These are phyloP conservation scores for Platanista minor DNA, from an alignment of 2,113 vertebrate genomes.

Conservation along the genomic window DNA sequence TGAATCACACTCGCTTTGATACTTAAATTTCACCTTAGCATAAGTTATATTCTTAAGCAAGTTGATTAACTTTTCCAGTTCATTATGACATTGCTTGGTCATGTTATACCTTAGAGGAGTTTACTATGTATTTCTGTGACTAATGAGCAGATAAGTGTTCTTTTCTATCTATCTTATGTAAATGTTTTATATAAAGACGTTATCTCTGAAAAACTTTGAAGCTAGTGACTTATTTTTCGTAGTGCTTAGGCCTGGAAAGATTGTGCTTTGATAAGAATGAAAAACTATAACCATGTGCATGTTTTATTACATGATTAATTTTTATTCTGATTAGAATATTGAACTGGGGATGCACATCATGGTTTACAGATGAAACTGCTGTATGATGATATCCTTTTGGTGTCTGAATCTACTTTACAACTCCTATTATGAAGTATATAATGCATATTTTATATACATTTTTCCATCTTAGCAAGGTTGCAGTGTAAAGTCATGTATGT, in stretches of 20 bases:
- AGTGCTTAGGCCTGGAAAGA: background rate
- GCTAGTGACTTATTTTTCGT: background rate
- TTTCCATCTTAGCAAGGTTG: background rate
- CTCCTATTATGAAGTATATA: background rate
- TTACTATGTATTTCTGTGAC: slow-evolving; percentile 17
- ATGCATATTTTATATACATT: background rate
- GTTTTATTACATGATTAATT: background rate
- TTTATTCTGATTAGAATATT: slow-evolving; percentile 26
- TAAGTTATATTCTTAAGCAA: slow-evolving; percentile 5
- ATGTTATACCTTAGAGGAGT: background rate
- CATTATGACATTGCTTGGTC: background rate
- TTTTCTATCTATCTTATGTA: slow-evolving; percentile 16
- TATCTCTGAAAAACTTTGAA: slow-evolving; percentile 30
- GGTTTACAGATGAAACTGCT: background rate
- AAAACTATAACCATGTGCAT: background rate
- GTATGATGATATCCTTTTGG: background rate
- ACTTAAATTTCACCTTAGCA: background rate
- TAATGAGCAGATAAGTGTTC: background rate
- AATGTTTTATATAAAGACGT: slow-evolving; percentile 18
- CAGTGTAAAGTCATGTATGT: background rate
- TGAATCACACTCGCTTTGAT: background rate
- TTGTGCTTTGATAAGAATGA: background rate
- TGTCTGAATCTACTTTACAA: slow-evolving; percentile 10
- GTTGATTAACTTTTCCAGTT: slow-evolving; percentile 13
- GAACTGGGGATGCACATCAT: background rate